Evolutionary conservation across 2,113 vertebrate genomes (phyloP).

Genomic region (Patagioenas fasciata): DNA sequence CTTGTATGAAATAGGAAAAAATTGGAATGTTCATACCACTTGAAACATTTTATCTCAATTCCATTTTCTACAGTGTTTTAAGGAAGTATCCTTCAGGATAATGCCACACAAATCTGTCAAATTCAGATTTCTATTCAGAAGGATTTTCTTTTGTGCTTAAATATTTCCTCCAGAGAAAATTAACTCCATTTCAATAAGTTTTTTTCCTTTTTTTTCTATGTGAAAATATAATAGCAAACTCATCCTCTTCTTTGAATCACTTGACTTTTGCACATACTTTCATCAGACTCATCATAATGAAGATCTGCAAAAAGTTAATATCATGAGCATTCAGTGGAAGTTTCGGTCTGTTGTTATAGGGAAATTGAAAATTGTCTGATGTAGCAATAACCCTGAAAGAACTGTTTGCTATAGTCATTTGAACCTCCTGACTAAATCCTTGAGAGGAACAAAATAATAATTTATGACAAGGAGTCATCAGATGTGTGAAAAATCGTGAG

Average conservation of each 20-base stretch:
- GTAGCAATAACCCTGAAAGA: not conserved
- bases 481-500: not conserved
- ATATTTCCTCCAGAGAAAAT: not conserved
- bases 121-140: not conserved
- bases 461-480: not conserved
- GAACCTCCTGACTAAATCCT: not conserved
- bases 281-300: not conserved
- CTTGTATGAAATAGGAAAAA: not conserved
- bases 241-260: not conserved
- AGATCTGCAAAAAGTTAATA: not conserved
- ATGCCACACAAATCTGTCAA: not conserved
- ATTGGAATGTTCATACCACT: not conserved
- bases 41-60: not conserved
- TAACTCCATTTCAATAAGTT: not conserved
- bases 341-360: not conserved
- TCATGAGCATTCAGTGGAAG: not conserved
- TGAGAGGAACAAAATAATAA: not conserved
- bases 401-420: not conserved
- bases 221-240: not conserved
- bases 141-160: not conserved
- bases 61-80: not conserved
- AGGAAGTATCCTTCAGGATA: not conserved
- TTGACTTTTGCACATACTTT: not conserved
- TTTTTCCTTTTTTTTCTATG: rapidly evolving
- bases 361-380: not conserved